Conservation (phyloP, 1,140 invertebrate species). For the Cheumatopsyche charites region DNA sequence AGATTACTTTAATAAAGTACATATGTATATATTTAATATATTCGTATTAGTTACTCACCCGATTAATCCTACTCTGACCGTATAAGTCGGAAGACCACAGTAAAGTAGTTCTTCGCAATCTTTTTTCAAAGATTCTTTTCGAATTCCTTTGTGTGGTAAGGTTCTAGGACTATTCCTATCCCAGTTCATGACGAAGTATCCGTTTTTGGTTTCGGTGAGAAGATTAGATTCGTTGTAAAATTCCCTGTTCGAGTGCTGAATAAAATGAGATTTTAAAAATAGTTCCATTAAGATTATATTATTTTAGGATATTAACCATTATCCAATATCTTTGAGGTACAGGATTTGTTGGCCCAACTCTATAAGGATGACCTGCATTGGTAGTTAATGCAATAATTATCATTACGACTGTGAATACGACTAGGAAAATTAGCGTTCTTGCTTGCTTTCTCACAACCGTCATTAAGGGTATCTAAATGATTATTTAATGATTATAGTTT, state of each 20-base stretch:
- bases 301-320: constrained; percentile 29
- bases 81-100: constrained; percentile 41
- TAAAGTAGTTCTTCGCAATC: constrained; percentile 43
- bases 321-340: constrained; percentile 43
- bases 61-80: constrained; percentile 29
- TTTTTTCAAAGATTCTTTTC: constrained; percentile 9
- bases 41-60: constrained; percentile 20
- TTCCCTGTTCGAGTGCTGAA: constrained; percentile 4
- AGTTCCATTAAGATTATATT: not conserved
- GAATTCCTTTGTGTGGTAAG: not conserved
- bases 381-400: constrained; percentile 39
- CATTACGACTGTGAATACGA: constrained; percentile 34
- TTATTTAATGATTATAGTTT: constrained; percentile 1
- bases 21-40: not conserved
- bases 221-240: constrained; percentile 3
- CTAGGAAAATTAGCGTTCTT: constrained; percentile 25
- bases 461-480: constrained; percentile 40
- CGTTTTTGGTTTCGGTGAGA: constrained; percentile 22
- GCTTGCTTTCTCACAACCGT: constrained; percentile 32
- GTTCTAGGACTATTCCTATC: constrained; percentile 46
- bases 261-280: not conserved
- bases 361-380: constrained; percentile 39
- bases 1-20: too few species aligned
- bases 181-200: constrained; percentile 43
- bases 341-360: constrained; percentile 33